Conservation (phyloP, 2,797 vertebrate species). For the Lepus oiostolus region DNA sequence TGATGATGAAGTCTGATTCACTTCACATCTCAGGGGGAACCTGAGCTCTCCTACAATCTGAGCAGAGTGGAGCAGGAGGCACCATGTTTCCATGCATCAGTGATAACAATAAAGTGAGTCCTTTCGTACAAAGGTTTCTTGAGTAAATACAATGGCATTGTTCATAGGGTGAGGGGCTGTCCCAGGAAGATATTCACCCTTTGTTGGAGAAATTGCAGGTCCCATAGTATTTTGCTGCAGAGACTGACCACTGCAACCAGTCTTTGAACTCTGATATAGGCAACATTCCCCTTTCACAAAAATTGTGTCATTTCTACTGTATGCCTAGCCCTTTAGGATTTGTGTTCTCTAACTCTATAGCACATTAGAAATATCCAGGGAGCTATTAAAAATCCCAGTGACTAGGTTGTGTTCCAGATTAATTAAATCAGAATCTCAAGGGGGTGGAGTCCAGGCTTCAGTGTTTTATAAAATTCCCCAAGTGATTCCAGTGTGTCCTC, state of each 20-base stretch:
- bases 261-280: background rate
- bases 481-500: background rate
- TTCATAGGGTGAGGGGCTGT: background rate
- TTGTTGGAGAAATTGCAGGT: background rate
- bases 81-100: background rate
- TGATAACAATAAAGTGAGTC: too few relatives aligned
- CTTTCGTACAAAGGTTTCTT: background rate
- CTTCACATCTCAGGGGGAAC: background rate
- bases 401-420: background rate
- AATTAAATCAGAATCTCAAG: constrained; percentile 51
- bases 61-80: background rate
- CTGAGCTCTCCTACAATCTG: background rate
- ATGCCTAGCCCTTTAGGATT: background rate
- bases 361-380: background rate
- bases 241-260: background rate
- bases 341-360: constrained; percentile 16
- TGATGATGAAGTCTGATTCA: background rate
- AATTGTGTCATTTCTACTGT: background rate
- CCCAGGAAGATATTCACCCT: background rate
- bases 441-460: background rate
- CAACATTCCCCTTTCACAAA: constrained; percentile 18
- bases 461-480: background rate
- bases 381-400: background rate
- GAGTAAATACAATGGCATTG: background rate
- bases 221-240: background rate